Percentiles rank a stretch among this genome's conserved stretches.
Conservation (phyloP, 2,888 invertebrate genomes). For the Eulithis testata region DNA sequence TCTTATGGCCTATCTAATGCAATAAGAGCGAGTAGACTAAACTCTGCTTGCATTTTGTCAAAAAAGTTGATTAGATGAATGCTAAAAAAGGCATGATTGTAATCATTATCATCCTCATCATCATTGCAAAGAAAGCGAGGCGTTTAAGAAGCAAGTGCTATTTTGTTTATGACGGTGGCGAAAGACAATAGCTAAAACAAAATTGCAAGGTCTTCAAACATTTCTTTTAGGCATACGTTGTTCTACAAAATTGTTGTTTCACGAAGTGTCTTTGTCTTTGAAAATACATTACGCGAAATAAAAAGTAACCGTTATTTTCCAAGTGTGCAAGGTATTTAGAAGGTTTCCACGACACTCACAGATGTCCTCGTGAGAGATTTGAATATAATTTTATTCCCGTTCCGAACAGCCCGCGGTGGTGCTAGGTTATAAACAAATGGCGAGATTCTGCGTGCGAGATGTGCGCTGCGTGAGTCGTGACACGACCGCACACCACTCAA, state of each 20-base stretch:
- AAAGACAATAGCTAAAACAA: no score
- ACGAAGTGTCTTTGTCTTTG: no score
- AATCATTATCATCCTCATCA: no score
- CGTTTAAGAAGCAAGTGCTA: no score
- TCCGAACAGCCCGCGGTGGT: conserved; percentile 18
- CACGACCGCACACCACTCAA: conserved; percentile 53
- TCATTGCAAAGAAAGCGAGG: no score
- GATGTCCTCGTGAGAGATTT: neutral
- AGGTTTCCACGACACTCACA: conserved; percentile 5
- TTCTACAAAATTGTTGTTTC: no score
- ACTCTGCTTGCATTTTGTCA: neutral
- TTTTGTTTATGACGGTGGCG: no score
- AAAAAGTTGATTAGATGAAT: no score
- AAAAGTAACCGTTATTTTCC: neutral
- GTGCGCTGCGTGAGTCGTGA: conserved; percentile 61
- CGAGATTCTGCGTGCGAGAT: conserved; percentile 50
- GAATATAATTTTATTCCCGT: conserved; percentile 1
- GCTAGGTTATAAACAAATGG: conserved; percentile 49
- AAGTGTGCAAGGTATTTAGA: neutral
- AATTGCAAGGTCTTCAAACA: no score
- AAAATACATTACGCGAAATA: no score
- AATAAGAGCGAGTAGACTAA: neutral
- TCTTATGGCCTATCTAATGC: neutral
- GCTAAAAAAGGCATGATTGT: no score
- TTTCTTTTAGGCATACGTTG: no score